Evolutionary conservation across 2,888 invertebrate species (phyloP).

Genomic region (Lasioglossum pauxillum): DNA sequence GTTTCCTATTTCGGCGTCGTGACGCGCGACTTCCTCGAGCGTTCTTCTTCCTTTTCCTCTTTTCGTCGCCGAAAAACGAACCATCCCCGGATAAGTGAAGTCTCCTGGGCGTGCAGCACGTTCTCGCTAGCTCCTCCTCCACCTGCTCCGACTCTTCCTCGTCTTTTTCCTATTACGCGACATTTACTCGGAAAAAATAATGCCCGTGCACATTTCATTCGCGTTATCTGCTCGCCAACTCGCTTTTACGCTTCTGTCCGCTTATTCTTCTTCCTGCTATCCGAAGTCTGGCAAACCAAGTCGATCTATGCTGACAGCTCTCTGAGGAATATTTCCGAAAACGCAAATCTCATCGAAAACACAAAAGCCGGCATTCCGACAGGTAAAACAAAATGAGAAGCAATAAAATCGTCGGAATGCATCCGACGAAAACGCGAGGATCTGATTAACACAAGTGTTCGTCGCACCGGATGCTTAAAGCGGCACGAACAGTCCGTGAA

Average conservation of each 20-base stretch:
- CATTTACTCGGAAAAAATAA: conserved; percentile 76
- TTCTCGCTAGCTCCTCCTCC: neutral
- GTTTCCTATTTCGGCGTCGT: conserved; percentile 11
- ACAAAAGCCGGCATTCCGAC: neutral
- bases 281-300: conserved; percentile 37
- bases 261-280: conserved; percentile 27
- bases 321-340: neutral
- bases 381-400: neutral
- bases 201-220: conserved; percentile 74
- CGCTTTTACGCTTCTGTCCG: conserved; percentile 33
- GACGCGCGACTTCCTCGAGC: neutral
- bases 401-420: neutral
- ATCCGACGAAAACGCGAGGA: neutral
- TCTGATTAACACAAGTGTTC: conserved; percentile 30
- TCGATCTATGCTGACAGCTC: conserved; percentile 46
- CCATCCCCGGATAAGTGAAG: conserved; percentile 17
- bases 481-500: neutral
- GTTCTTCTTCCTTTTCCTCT: neutral
- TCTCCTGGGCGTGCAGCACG: conserved; percentile 18
- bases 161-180: conserved; percentile 72
- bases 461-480: conserved; percentile 2
- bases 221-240: conserved; percentile 72
- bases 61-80: conserved; percentile 26
- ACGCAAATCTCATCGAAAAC: neutral
- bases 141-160: neutral